Evolutionary conservation across 2,797 vertebrate genomes (phyloP).

Genomic region (Balearica regulorum): DNA sequence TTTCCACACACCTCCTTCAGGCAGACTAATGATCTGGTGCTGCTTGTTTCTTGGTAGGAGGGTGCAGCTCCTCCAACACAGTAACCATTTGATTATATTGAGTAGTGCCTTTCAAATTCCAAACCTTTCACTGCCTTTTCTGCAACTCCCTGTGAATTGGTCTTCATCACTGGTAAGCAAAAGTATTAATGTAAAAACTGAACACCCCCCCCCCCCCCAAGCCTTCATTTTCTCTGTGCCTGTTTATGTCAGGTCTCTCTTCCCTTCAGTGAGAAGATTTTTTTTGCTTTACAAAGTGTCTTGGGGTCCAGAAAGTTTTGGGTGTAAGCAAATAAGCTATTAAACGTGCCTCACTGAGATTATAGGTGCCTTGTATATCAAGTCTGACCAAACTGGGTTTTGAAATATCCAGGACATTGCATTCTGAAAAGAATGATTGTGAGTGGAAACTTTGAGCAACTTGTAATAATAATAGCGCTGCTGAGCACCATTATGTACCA

Average conservation of each 20-base stretch:
- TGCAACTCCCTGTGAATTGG: not conserved
- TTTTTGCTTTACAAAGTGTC: not conserved
- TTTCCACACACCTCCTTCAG: constrained; percentile 31
- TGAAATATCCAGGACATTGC: not conserved
- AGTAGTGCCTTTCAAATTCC: not conserved
- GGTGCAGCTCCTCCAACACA: constrained; percentile 4
- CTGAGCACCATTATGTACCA: not conserved
- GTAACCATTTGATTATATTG: not conserved
- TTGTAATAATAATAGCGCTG: not conserved
- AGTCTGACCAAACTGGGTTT: not conserved
- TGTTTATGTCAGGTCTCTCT: not conserved
- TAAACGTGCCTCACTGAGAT: not conserved
- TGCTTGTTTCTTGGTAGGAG: constrained; percentile 36
- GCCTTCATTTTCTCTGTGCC: not conserved
- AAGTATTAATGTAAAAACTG: not conserved
- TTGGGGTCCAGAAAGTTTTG: not conserved
- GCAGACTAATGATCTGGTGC: constrained; percentile 26
- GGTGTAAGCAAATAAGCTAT: not conserved
- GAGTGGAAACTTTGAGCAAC: constrained; percentile 23
- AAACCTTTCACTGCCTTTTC: not conserved
- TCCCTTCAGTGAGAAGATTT: not conserved
- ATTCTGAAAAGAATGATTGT: constrained; percentile 4
- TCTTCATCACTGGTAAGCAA: not conserved
- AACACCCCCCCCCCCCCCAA: fast-evolving
- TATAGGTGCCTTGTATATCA: not conserved